Base-by-base conservation (phyloP, 2,797 vertebrate species). In the Calcarius lapponicus region DNA sequence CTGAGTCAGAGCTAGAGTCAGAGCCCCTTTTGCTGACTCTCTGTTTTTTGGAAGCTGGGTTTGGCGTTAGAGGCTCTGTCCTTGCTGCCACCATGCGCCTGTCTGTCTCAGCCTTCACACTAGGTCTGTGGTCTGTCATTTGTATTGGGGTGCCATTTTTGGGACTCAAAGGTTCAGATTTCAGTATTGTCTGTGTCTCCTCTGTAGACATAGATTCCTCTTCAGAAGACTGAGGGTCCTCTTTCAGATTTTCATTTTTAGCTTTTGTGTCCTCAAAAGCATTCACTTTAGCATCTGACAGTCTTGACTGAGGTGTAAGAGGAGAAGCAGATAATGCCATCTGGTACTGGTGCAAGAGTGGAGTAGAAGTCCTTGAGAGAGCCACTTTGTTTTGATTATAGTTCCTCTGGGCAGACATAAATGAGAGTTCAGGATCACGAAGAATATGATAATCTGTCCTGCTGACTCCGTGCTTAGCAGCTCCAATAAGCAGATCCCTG, bases 401-500 rank as follows among this genome's bases (percentile, higher is more conserved):
- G 97, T 97, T 99, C 96, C 98, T 99, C 73, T 99, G 99, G 73
- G 99, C 98, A 28, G 98, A 97, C 98, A 99, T 99, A 96, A 99
- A 99, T 7, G 99, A 98, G 56, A 99, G 99, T 73, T 99, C 99
- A 3, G 99, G 99, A 96, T 99, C 99, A 73, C 99, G 98, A 86
- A 99, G 98, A 94, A 99, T 99, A 98, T 99, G 99, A 96, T 99
- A 99, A 97, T 99, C 99, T 70, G 99, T 99, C 94, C 99, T 98
- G 98, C 99, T 99, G 83, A 99, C 99, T 17, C 99, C 99, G 0
- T 99, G 99, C 91, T 99, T 99, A 81, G 99, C 99, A 38, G 99
- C 99, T 48, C 99, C 99, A 47, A 99, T 98, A 32, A 99, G 98
- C 84, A 99, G 98, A 98, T 99, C 99, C n/a, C 99, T 98, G 95